Evolutionary conservation across 2,888 invertebrate genomes (phyloP).

Genomic region (Agrochola lychnidis): DNA sequence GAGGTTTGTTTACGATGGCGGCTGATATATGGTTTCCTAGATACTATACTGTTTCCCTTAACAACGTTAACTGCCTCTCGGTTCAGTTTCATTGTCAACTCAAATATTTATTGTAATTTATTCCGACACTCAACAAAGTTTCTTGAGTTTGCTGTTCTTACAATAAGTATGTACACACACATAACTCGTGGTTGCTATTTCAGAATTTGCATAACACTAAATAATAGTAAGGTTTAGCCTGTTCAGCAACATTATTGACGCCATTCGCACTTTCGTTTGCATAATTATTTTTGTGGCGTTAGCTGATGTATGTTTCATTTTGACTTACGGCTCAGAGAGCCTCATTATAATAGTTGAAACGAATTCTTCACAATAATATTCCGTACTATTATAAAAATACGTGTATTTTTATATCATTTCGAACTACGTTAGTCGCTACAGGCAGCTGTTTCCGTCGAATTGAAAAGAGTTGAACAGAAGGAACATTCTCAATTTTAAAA

Average conservation of each 20-base stretch:
- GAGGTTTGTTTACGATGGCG: slow-evolving; percentile 74
- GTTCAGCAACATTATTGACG: slow-evolving; percentile 33
- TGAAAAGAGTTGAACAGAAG: slow-evolving; percentile 49
- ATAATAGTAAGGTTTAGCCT: slow-evolving; percentile 50
- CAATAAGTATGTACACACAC: slow-evolving; percentile 69
- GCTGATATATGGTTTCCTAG: slow-evolving; percentile 77
- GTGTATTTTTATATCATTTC: slow-evolving; percentile 42
- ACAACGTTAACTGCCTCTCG: slow-evolving; percentile 64
- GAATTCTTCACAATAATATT: slow-evolving; percentile 20
- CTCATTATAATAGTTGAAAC: slow-evolving; percentile 44
- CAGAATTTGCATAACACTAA: slow-evolving; percentile 71
- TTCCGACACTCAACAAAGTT: slow-evolving; percentile 73
- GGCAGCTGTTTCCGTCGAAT: slow-evolving; percentile 53
- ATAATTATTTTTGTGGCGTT: slow-evolving; percentile 44
- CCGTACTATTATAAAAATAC: slow-evolving; percentile 17
- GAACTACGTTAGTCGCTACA: slow-evolving; percentile 13
- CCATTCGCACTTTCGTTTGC: slow-evolving; percentile 53
- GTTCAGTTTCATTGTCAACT: slow-evolving; percentile 74
- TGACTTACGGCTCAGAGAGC: slow-evolving; percentile 9
- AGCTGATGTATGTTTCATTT: slow-evolving; percentile 22
- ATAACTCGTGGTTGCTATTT: slow-evolving; percentile 72
- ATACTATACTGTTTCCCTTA: slow-evolving; percentile 67
- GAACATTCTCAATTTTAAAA: slow-evolving; percentile 62
- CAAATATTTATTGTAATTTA: slow-evolving; percentile 80
- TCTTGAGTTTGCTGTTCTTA: slow-evolving; percentile 64